Evolutionary conservation across 1,140 invertebrate species (phyloP).

Genomic region (Aphis gossypii): DNA sequence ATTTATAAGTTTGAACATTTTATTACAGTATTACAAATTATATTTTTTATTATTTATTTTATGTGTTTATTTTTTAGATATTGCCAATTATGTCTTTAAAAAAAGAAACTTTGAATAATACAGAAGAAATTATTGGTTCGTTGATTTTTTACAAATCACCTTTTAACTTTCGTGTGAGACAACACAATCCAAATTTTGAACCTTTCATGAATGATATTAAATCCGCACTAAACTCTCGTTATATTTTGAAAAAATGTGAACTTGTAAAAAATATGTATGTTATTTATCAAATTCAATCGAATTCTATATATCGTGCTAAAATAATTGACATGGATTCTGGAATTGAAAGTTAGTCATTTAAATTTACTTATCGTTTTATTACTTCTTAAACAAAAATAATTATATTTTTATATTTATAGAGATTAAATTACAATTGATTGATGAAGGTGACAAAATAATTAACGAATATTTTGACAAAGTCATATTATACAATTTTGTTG

Average conservation of each 20-base stretch:
- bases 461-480: constrained; percentile 42
- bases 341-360: constrained; percentile 34
- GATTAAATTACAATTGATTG: constrained; percentile 39
- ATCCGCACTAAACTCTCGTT: background rate
- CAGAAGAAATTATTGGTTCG: background rate
- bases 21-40: background rate
- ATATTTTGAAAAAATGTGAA: constrained; percentile 40
- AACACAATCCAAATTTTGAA: constrained; percentile 41
- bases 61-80: background rate
- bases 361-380: background rate
- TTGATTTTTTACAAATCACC: constrained; percentile 44
- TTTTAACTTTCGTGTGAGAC: constrained; percentile 21
- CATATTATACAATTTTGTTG: constrained; percentile 39
- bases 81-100: constrained; percentile 1
- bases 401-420: constrained; percentile 18
- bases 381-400: background rate
- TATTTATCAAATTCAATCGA: background rate
- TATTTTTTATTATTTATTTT: too few species aligned
- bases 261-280: constrained; percentile 52
- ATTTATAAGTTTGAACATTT: background rate
- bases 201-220: constrained; percentile 17
- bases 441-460: constrained; percentile 35
- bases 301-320: constrained; percentile 35
- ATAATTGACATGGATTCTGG: constrained; percentile 34
- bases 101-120: background rate